These are phyloP conservation scores for Tetraodon nigroviridis DNA, from an alignment of 2,113 vertebrate species.

Conservation along the genomic window DNA sequence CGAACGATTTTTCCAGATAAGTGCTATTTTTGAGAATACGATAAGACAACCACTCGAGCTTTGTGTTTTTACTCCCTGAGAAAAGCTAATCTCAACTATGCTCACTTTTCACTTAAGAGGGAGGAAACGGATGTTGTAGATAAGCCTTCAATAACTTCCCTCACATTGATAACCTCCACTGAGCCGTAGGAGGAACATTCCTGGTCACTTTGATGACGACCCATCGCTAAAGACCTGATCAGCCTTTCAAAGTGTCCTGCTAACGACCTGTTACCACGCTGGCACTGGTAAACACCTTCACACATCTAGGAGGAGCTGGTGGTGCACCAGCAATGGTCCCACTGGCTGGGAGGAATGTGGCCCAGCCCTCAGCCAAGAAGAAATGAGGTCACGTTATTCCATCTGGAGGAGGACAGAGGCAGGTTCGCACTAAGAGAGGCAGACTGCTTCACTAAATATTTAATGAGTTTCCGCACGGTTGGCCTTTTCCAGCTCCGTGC, in stretches of 20 bases:
- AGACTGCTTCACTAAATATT: conserved; percentile 75
- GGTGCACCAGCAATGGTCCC: conserved; percentile 34
- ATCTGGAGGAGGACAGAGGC: conserved; percentile 65
- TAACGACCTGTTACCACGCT: no score
- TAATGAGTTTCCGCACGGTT: conserved; percentile 73
- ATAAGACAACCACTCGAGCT: background rate
- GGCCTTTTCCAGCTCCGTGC: conserved; percentile 62
- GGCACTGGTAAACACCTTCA: background rate
- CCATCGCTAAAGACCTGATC: conserved; percentile 35
- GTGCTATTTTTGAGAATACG: background rate
- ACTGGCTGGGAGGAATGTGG: conserved; percentile 42
- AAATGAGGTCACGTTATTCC: conserved; percentile 66
- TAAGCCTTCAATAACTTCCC: conserved; percentile 11
- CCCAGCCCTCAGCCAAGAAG: conserved; percentile 38
- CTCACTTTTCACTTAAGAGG: conserved; percentile 1
- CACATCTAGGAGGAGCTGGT: conserved; percentile 18
- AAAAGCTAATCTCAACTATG: conserved; percentile 3
- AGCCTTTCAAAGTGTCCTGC: conserved; percentile 9
- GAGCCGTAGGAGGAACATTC: conserved; percentile 7
- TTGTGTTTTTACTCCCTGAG: no score
- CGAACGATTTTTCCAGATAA: background rate
- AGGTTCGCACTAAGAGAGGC: conserved; percentile 64
- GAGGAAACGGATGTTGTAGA: conserved; percentile 2
- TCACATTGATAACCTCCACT: conserved; percentile 21
- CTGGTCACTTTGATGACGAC: conserved; percentile 24